These are phyloP conservation scores for Eulithis testata DNA, from an alignment of 2,888 invertebrate genomes.

Conservation along the genomic window DNA sequence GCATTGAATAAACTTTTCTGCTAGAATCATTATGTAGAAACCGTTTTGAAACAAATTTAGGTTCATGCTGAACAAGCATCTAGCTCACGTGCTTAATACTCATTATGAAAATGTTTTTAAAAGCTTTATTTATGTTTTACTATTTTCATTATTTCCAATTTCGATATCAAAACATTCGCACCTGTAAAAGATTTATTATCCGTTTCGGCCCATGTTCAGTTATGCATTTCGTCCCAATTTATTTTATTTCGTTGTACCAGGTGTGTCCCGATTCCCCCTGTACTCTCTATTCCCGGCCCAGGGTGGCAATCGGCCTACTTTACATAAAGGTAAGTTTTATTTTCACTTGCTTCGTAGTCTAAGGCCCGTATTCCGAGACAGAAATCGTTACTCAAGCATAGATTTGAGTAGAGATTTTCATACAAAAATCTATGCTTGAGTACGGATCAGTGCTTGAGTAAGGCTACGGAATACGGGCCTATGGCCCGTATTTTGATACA, in stretches of 20 bases:
- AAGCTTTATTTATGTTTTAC: not conserved
- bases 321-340: constrained; percentile 82
- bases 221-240: constrained; percentile 38
- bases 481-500: not conserved
- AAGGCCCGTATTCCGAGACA: not conserved
- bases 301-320: constrained; percentile 70
- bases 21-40: not conserved
- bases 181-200: constrained; percentile 22
- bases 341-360: constrained; percentile 15
- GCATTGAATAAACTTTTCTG: not conserved
- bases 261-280: constrained; percentile 88
- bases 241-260: constrained; percentile 65
- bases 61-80: not conserved
- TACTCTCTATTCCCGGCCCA: constrained; percentile 87
- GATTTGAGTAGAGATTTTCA: too few species aligned
- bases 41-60: not conserved
- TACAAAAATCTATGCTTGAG: too few species aligned
- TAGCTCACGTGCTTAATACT: not conserved
- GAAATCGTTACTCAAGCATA: too few species aligned
- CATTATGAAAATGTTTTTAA: constrained; percentile 1
- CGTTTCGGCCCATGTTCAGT: constrained; percentile 31
- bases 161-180: constrained; percentile 2
- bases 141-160: constrained; percentile 7
- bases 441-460: too few species aligned
- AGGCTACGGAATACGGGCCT: too few species aligned